Conservation (phyloP, 2,888 invertebrate species). For the Aphodius granarius region DNA sequence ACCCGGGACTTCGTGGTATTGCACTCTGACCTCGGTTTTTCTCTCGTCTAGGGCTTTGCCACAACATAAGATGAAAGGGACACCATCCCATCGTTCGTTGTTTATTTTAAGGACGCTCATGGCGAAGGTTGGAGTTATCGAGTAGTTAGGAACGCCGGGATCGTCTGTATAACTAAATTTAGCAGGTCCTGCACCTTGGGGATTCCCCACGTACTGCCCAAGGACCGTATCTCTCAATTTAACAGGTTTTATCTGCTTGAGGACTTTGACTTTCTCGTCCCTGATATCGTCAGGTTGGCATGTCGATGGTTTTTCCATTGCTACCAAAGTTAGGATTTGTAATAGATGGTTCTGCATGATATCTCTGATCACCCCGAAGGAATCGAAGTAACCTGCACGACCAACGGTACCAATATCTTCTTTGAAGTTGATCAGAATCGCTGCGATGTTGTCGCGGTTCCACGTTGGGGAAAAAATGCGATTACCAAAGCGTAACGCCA, state of each 20-base stretch:
- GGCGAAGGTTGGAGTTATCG: constrained; percentile 90
- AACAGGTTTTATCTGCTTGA: constrained; percentile 77
- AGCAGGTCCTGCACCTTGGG: constrained; percentile 74
- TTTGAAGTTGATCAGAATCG: constrained; percentile 90
- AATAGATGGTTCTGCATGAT: constrained; percentile 98
- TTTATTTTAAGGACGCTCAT: constrained; percentile 80
- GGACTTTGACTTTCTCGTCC: constrained; percentile 89
- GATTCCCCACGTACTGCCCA: constrained; percentile 91
- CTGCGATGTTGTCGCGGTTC: constrained; percentile 92
- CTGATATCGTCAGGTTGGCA: constrained; percentile 92
- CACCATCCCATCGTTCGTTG: constrained; percentile 96
- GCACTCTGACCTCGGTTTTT: constrained; percentile 93
- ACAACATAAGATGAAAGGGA: constrained; percentile 91
- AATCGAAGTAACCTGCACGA: constrained; percentile 94
- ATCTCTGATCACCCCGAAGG: constrained; percentile 93
- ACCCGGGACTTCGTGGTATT: constrained; percentile 92
- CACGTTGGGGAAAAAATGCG: constrained; percentile 88
- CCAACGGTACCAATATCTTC: constrained; percentile 97
- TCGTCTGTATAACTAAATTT: constrained; percentile 85
- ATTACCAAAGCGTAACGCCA: constrained; percentile 88
- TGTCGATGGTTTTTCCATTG: constrained; percentile 95
- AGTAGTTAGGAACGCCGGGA: constrained; percentile 80
- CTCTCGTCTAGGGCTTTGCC: constrained; percentile 94
- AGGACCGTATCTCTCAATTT: constrained; percentile 77
- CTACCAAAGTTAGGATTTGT: constrained; percentile 91